Conservation (phyloP, 2,888 invertebrate genomes). For the Amphipyra berbera region DNA sequence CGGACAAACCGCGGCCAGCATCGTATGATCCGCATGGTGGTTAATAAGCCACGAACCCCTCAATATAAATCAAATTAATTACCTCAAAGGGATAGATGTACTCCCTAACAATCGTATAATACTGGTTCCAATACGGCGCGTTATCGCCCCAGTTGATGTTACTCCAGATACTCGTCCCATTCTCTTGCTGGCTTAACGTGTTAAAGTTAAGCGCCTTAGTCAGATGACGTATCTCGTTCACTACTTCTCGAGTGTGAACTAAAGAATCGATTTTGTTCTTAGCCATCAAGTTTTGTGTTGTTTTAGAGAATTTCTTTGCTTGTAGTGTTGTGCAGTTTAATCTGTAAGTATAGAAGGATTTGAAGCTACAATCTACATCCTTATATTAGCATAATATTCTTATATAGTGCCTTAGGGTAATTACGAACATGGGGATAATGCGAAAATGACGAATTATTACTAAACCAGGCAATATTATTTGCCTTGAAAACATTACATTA, state of each 20-base stretch:
- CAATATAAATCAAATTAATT: conserved; percentile 22
- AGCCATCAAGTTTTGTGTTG: conserved; percentile 77
- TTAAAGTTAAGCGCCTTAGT: conserved; percentile 79
- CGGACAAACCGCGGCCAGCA: too few relatives aligned
- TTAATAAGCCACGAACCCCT: too few relatives aligned
- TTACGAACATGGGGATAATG: too few relatives aligned
- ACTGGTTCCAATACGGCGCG: conserved; percentile 87
- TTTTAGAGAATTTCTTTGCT: conserved; percentile 83
- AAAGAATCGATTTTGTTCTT: conserved; percentile 75
- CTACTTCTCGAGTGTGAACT: conserved; percentile 76
- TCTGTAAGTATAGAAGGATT: conserved; percentile 63
- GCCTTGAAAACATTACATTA: too few relatives aligned
- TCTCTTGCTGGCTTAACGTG: conserved; percentile 54
- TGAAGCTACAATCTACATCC: neutral
- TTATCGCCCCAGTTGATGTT: conserved; percentile 86
- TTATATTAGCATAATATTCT: too few relatives aligned
- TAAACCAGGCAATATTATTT: too few relatives aligned
- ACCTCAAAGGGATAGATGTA: conserved; percentile 84
- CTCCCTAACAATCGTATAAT: conserved; percentile 79
- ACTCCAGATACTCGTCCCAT: conserved; percentile 68
- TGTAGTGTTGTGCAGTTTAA: conserved; percentile 81
- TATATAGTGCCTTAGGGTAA: too few relatives aligned
- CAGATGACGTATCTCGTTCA: conserved; percentile 78
- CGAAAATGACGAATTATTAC: too few relatives aligned
- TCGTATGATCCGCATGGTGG: too few relatives aligned